Evolutionary conservation across 2,113 vertebrate species (phyloP), one percentile per base, ranked within the genome.

Genomic region (Cyrtonyx montezumae): DNA sequence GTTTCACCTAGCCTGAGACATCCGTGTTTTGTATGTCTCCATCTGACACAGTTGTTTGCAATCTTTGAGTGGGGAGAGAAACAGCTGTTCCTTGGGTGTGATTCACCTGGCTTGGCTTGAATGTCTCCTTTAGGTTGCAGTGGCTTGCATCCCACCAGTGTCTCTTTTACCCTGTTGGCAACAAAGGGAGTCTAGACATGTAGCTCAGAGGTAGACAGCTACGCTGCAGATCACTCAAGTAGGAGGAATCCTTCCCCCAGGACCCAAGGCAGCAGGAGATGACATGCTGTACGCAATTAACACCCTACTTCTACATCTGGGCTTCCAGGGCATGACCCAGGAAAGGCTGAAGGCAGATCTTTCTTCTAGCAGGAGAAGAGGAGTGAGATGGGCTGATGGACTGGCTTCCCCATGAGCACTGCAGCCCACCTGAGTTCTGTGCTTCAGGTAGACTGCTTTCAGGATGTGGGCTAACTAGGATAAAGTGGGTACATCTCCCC

Each of bases 81-180:
- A 42, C 82, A 96, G 94, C 87, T 94, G 93, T 85, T 95, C 62
- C 37, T 0, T 1, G 46, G 48, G 53, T 74, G 67, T 96, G 94
- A 96, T 96, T 95, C 94, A 96, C 85, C 90, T 82, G 87, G 71
- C 81, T 95, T 46, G 59, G 59, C 87, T 49, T 61, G 21, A 81
- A 34, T 87, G 79, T 75, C 63, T 95, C 59, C 84, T 75, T 91
- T 69, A 32, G 75, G 89, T 56, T 84, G 78, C 91, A 95, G 91
- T 65, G 6, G 42, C 75, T 87, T 36, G 63, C 80, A 67, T 79
- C 59, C 71, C 87, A 55, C 59, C 6, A 90, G 53, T 15, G 59
- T 68, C 81, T 91, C 71, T 53, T 90, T 84, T 66, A 55, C 68
- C 71, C 63, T 58, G 40, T 62, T 95, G 93, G 90, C 94, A 87